Evolutionary conservation across 2,797 vertebrate genomes (phyloP).

Genomic region (Poeciliopsis turneri): DNA sequence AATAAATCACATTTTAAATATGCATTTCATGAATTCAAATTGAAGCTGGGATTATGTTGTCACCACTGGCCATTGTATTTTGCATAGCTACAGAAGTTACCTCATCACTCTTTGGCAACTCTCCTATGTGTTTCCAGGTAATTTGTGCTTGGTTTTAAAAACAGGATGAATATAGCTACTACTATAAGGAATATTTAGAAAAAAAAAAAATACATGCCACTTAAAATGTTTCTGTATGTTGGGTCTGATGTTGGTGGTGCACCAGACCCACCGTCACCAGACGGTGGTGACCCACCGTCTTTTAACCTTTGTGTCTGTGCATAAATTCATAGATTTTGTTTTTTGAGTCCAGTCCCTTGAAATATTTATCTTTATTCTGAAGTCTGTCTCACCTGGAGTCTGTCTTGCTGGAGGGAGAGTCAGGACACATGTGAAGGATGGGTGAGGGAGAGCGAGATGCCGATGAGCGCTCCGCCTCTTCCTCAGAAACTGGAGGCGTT

Average conservation of each 20-base stretch:
- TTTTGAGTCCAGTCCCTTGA: not conserved
- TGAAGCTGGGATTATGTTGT: not conserved
- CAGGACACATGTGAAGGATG: conserved; percentile 82
- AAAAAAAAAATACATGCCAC: not conserved
- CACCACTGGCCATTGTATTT: not conserved
- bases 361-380: not conserved
- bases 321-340: not conserved
- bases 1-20: not conserved
- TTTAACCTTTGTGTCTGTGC: not conserved
- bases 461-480: conserved; percentile 67
- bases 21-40: not conserved
- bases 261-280: not conserved
- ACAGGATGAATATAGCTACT: too few species aligned
- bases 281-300: not conserved
- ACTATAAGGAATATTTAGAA: not conserved
- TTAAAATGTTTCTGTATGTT: not conserved
- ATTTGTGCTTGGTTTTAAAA: not conserved
- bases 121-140: not conserved
- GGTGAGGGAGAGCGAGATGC: conserved; percentile 78
- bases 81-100: not conserved
- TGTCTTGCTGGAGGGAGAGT: conserved; percentile 85
- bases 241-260: not conserved
- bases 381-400: conserved; percentile 84
- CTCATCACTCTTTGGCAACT: not conserved
- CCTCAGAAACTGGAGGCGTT: conserved; percentile 67